phyloP scores from a whole-genome alignment of 2,797 vertebrate genomes.

The Aplochiton taeniatus region DNA sequence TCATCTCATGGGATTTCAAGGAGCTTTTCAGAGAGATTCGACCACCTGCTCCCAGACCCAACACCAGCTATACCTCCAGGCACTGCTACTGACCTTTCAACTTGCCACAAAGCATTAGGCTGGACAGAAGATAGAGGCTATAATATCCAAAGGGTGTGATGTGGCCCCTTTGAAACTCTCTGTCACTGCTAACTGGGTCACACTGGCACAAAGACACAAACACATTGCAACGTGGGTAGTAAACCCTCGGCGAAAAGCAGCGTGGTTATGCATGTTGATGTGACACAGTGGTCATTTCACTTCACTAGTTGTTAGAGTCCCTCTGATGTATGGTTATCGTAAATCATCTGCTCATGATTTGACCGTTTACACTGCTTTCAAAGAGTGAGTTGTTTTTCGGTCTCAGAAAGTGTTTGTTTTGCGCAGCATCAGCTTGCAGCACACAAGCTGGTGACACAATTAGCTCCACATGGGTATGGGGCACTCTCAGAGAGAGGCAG shows the following conservation, averaged over 20 bases:
- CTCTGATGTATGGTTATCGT: background rate
- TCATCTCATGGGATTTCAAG: background rate
- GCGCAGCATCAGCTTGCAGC: conserved; percentile 11
- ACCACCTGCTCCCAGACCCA: conserved; percentile 36
- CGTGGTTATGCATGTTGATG: background rate
- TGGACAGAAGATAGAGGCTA: conserved; percentile 35
- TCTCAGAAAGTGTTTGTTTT: conserved; percentile 8
- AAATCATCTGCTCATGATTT: background rate
- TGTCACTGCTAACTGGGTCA: conserved; percentile 45
- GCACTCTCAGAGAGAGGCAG: background rate
- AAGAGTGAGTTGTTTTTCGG: background rate
- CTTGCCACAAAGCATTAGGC: conserved; percentile 61
- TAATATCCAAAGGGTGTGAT: conserved; percentile 26
- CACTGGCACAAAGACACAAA: background rate
- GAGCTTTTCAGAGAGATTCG: background rate
- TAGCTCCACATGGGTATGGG: background rate
- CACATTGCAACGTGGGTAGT: conserved; percentile 23
- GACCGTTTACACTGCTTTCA: too few species aligned
- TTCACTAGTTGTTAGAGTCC: background rate
- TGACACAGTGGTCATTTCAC: background rate
- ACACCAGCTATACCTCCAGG: conserved; percentile 18
- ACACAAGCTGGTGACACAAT: background rate
- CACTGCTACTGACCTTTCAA: conserved; percentile 49
- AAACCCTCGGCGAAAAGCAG: conserved; percentile 10
- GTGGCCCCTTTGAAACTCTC: conserved; percentile 18